Percentiles rank a stretch among this genome's conserved stretches.
Evolutionary conservation across 2,797 vertebrate species (phyloP).

Genomic region (Spinus pinus): DNA sequence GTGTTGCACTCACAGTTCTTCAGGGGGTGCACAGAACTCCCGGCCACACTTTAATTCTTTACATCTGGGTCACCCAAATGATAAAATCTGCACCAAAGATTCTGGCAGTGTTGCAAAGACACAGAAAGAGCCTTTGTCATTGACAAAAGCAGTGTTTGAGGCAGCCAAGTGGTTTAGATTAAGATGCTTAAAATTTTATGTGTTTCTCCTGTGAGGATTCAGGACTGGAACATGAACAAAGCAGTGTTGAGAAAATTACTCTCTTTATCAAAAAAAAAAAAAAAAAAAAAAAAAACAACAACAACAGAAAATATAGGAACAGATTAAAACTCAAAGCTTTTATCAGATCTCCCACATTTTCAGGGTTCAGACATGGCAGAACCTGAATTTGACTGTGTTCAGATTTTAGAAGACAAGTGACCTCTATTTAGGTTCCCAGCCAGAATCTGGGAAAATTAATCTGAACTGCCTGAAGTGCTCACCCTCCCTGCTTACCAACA

Average conservation of each 20-base stretch:
- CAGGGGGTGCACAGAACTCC: background rate
- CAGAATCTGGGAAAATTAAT: background rate
- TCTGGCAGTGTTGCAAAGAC: conserved; percentile 16
- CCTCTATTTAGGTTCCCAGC: background rate
- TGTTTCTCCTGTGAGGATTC: background rate
- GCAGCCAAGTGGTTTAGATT: conserved; percentile 39
- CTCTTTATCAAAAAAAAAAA: background rate
- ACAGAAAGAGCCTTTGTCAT: background rate
- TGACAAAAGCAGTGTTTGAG: conserved; percentile 12
- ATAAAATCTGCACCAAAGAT: conserved; percentile 36
- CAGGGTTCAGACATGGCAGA: background rate
- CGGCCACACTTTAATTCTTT: background rate
- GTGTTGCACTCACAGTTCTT: background rate
- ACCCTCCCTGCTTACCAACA: background rate
- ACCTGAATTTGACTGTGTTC: background rate
- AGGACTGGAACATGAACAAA: conserved; percentile 43
- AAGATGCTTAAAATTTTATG: conserved; percentile 5
- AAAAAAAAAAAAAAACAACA: background rate
- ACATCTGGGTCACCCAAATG: background rate
- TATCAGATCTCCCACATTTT: background rate
- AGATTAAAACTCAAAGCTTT: background rate
- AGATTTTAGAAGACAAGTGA: background rate
- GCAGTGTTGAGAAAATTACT: background rate
- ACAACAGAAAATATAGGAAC: background rate
- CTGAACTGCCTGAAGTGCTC: background rate